phyloP scores from a whole-genome alignment of 2,797 vertebrate genomes.

The Hydrophis major region DNA sequence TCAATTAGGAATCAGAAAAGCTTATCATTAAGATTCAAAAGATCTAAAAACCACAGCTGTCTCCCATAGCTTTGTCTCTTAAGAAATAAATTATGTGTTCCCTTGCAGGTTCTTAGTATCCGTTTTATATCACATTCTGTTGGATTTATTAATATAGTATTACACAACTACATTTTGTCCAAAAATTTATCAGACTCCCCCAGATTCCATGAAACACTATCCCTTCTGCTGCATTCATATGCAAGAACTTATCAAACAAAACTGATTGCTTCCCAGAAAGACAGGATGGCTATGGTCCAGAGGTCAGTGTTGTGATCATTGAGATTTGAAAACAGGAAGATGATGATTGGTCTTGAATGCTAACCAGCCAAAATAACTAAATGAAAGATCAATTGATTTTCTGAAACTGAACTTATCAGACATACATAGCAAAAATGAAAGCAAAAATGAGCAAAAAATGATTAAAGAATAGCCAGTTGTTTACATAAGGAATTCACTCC shows the following conservation, averaged over 20 bases:
- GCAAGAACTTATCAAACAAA: background rate
- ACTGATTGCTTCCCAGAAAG: background rate
- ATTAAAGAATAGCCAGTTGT: conserved; percentile 48
- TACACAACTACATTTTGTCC: background rate
- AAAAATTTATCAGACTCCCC: background rate
- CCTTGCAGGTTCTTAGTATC: background rate
- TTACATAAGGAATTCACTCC: conserved; percentile 20
- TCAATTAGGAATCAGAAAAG: background rate
- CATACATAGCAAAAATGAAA: conserved; percentile 32
- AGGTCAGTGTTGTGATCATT: conserved; percentile 22
- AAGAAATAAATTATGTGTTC: background rate
- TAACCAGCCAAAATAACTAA: conserved; percentile 43
- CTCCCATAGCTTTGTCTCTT: background rate
- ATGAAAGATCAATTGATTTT: conserved; percentile 58
- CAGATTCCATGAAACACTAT: background rate
- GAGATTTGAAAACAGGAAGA: background rate
- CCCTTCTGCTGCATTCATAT: background rate
- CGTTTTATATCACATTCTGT: background rate
- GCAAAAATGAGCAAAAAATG: background rate
- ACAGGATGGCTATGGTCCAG: conserved; percentile 20
- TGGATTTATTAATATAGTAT: background rate
- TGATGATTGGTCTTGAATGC: conserved; percentile 5
- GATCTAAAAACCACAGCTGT: background rate
- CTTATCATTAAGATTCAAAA: background rate
- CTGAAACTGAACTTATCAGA: conserved; percentile 50